These are phyloP conservation scores for Proterorhinus semilunaris DNA, from an alignment of 2,113 vertebrate genomes.

Conservation along the genomic window DNA sequence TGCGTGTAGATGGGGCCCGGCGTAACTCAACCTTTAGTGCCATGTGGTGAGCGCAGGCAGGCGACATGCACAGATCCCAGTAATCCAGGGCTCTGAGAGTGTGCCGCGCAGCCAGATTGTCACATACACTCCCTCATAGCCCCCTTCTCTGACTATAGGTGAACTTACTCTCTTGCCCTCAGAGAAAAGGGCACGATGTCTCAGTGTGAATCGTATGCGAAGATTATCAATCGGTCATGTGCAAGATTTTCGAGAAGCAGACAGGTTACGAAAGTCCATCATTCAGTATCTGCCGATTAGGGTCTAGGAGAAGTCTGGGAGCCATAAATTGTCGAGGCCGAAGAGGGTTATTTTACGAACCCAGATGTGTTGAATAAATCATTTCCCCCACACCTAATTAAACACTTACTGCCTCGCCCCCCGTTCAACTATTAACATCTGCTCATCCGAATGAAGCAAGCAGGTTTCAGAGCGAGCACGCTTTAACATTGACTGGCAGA, in stretches of 20 bases:
- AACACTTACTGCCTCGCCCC: conserved; percentile 60
- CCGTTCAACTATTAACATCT: conserved; percentile 70
- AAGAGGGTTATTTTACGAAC: conserved; percentile 57
- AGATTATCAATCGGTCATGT: too few species aligned
- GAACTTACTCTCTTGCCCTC: conserved; percentile 11
- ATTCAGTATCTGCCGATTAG: background rate
- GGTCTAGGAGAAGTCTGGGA: conserved; percentile 18
- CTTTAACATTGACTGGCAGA: conserved; percentile 37
- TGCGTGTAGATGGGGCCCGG: conserved; percentile 12
- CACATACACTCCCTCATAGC: conserved; percentile 36
- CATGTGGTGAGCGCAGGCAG: conserved; percentile 42
- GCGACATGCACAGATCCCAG: conserved; percentile 51
- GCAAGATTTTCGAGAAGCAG: background rate
- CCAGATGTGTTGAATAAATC: conserved; percentile 71
- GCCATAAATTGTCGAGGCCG: conserved; percentile 45
- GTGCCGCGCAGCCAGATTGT: conserved; percentile 28
- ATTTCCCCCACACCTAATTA: conserved; percentile 60
- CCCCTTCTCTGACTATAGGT: conserved; percentile 1
- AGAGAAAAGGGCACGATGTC: too few species aligned
- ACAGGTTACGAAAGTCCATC: background rate
- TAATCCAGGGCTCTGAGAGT: conserved; percentile 51
- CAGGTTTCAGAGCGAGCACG: conserved; percentile 42
- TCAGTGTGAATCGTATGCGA: too few species aligned
- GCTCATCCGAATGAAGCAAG: conserved; percentile 57
- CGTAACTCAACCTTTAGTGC: conserved; percentile 24